A percentile compares a stretch with the other conserved stretches of the same genome.
Conservation (phyloP, 2,797 vertebrate genomes). For the Neosalanx taihuensis region DNA sequence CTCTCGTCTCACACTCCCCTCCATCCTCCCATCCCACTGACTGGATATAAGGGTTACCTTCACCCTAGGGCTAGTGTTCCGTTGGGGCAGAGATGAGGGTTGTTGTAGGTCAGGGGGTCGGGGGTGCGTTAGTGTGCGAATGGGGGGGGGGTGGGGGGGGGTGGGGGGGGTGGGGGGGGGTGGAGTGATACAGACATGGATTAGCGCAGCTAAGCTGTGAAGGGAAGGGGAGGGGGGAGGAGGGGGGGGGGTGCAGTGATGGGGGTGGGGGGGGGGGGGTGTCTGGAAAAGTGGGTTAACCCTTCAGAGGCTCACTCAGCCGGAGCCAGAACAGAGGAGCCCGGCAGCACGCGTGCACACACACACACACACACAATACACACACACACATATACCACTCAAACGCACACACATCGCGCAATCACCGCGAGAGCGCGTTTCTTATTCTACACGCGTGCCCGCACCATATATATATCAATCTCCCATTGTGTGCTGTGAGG, state of each 20-base stretch:
- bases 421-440: background rate
- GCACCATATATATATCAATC: too few relatives aligned
- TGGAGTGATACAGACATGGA: constrained; percentile 14
- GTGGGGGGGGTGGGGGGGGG: background rate
- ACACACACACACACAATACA: constrained; percentile 20
- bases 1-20: too few relatives aligned
- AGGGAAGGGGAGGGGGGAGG: background rate
- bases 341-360: constrained; percentile 11
- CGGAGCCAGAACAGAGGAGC: background rate
- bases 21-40: background rate
- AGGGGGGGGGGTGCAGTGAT: background rate
- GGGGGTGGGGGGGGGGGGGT: background rate
- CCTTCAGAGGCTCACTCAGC: background rate
- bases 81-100: background rate
- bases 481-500: too few relatives aligned
- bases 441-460: too few relatives aligned
- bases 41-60: background rate
- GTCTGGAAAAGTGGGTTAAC: constrained; percentile 4
- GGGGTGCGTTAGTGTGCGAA: background rate
- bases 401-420: background rate
- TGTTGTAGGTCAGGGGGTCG: too few relatives aligned
- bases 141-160: background rate
- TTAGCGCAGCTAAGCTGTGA: constrained; percentile 21
- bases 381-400: constrained; percentile 7
- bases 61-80: background rate